Percentiles rank a stretch among this genome's conserved stretches.
phyloP scores from a whole-genome alignment of 2,888 invertebrate species.

The Therioaphis trifolii region DNA sequence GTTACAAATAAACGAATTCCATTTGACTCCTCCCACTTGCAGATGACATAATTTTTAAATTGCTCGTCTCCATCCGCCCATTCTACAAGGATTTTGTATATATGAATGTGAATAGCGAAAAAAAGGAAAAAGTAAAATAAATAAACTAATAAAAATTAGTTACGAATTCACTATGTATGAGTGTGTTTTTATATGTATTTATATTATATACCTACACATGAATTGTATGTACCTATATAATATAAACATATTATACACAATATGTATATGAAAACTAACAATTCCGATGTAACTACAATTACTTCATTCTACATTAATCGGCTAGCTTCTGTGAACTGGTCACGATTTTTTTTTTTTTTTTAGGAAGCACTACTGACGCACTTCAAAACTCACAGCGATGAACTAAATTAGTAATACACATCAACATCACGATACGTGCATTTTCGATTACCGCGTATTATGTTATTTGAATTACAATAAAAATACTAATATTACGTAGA shows the following conservation, averaged over 20 bases:
- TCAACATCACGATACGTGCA: not conserved
- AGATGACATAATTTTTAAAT: conserved; percentile 53
- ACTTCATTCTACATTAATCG: not conserved
- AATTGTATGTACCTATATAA: not conserved
- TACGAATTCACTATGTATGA: not conserved
- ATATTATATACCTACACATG: not conserved
- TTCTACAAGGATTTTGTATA: conserved; percentile 47
- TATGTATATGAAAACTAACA: conserved; percentile 22
- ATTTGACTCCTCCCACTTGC: conserved; percentile 16
- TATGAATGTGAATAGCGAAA: conserved; percentile 4
- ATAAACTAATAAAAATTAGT: conserved; percentile 41
- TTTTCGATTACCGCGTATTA: conserved; percentile 32
- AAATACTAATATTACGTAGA: conserved; percentile 40
- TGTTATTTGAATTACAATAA: conserved; percentile 27
- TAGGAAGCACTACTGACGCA: conserved; percentile 37
- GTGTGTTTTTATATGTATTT: not conserved
- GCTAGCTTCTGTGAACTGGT: conserved; percentile 9
- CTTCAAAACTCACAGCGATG: conserved; percentile 34
- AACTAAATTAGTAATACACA: conserved; percentile 30
- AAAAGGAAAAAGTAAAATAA: conserved; percentile 27
- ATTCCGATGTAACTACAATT: conserved; percentile 32
- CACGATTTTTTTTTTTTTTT: conserved; percentile 49
- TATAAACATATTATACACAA: not conserved
- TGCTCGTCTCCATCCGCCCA: conserved; percentile 35
- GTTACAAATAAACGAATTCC: conserved; percentile 40